Evolutionary conservation across 2,888 invertebrate genomes (phyloP).

Genomic region (Anticlea derivata): DNA sequence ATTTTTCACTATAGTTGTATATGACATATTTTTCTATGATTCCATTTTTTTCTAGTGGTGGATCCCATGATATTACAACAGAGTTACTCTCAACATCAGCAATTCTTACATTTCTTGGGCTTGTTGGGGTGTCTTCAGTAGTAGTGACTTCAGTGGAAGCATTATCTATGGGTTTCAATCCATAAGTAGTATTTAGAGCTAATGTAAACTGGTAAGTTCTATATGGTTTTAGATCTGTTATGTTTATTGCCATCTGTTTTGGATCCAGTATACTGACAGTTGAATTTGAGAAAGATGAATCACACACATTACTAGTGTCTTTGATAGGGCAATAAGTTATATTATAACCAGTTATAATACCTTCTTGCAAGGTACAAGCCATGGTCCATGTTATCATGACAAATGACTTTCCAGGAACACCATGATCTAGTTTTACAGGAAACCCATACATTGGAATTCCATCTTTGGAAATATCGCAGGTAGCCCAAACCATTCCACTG

Average conservation of each 20-base stretch:
- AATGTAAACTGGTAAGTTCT: conserved; percentile 89
- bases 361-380: conserved; percentile 89
- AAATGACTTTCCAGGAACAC: conserved; percentile 64
- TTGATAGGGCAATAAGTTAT: conserved; percentile 89
- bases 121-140: conserved; percentile 85
- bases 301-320: conserved; percentile 81
- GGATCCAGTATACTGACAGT: conserved; percentile 66
- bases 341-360: conserved; percentile 88
- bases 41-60: conserved; percentile 89
- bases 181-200: conserved; percentile 81
- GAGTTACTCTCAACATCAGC: conserved; percentile 85
- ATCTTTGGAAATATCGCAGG: conserved; percentile 84
- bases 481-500: conserved; percentile 94
- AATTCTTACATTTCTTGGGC: conserved; percentile 85
- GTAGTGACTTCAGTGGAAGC: conserved; percentile 87
- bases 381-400: conserved; percentile 88
- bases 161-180: conserved; percentile 67
- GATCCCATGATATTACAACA: conserved; percentile 86
- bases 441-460: conserved; percentile 82
- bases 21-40: conserved; percentile 87
- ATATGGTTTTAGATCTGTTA: conserved; percentile 88
- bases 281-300: conserved; percentile 65
- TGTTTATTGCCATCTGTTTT: conserved; percentile 78
- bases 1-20: conserved; percentile 66
- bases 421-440: conserved; percentile 63